A percentile compares a stretch with the other conserved stretches of the same genome.
These are phyloP conservation scores for Vulpes lagopus DNA, from an alignment of 2,113 vertebrate species.

Conservation along the genomic window DNA sequence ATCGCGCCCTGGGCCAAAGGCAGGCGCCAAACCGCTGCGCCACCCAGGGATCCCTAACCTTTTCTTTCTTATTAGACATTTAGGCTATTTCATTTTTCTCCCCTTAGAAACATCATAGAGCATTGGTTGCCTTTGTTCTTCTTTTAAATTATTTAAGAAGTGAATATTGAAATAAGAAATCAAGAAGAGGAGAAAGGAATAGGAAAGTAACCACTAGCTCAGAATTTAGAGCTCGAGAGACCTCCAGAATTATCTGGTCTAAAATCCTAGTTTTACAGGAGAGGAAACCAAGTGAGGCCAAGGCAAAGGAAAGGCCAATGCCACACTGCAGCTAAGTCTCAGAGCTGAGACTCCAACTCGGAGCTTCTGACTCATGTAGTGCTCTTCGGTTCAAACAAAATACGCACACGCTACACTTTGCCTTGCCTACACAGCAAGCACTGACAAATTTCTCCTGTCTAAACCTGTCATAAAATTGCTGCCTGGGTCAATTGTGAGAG, in stretches of 20 bases:
- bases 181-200: not conserved
- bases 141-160: slow-evolving; percentile 48
- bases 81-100: not conserved
- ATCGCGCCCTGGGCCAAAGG: too few species aligned
- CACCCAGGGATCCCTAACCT: too few species aligned
- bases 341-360: not conserved
- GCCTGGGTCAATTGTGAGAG: not conserved
- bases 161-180: slow-evolving; percentile 19
- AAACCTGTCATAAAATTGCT: not conserved
- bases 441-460: not conserved
- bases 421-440: not conserved
- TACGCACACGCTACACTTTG: not conserved
- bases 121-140: not conserved
- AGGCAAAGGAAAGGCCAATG: not conserved
- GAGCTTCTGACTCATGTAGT: not conserved
- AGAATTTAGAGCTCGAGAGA: not conserved
- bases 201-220: not conserved
- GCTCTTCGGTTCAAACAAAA: not conserved
- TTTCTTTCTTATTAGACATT: not conserved
- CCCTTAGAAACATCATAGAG: not conserved
- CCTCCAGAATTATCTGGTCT: not conserved
- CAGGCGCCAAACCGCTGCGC: too few species aligned
- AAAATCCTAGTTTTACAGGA: not conserved
- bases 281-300: not conserved
- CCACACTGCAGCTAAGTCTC: too few species aligned